A percentile compares a stretch with the other conserved stretches of the same genome.
phyloP scores from a whole-genome alignment of 2,797 vertebrate species.

The Discoglossus pictus region DNA sequence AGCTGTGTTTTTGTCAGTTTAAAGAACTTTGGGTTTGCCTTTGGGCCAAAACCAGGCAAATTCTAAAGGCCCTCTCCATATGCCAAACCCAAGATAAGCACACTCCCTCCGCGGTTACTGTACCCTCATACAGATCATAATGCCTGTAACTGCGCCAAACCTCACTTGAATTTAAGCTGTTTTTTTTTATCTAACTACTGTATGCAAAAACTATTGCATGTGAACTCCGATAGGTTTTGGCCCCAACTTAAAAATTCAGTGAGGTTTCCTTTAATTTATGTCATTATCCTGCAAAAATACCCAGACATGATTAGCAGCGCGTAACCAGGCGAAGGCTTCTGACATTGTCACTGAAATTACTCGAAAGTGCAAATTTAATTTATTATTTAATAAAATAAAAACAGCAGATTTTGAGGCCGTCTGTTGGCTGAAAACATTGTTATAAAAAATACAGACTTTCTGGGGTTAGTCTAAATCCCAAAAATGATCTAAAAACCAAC shows the following conservation, averaged over 20 bases:
- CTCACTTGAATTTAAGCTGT: constrained; percentile 59
- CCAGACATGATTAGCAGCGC: constrained; percentile 43
- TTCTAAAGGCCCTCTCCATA: constrained; percentile 55
- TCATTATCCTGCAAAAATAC: constrained; percentile 50
- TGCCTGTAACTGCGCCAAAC: constrained; percentile 60
- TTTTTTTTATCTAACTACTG: constrained; percentile 52
- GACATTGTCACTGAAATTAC: no score
- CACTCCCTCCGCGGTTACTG: constrained; percentile 60
- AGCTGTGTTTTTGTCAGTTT: constrained; percentile 47
- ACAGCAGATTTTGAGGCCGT: no score
- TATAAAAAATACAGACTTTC: no score
- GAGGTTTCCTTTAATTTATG: constrained; percentile 53
- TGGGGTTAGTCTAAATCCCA: no score
- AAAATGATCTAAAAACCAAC: no score
- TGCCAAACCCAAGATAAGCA: constrained; percentile 64
- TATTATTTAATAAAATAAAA: no score
- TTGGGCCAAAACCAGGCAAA: constrained; percentile 58
- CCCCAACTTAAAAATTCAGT: constrained; percentile 50
- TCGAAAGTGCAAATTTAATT: no score
- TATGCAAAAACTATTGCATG: constrained; percentile 57
- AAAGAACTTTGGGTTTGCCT: constrained; percentile 52
- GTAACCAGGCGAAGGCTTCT: no score
- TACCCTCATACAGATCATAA: constrained; percentile 59
- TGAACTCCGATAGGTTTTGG: constrained; percentile 55
- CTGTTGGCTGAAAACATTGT: no score